Percentiles rank a stretch among this genome's conserved stretches.
These are phyloP conservation scores for Nematostella vectensis DNA, from an alignment of 92 coral and sea anemone species.

Conservation along the genomic window DNA sequence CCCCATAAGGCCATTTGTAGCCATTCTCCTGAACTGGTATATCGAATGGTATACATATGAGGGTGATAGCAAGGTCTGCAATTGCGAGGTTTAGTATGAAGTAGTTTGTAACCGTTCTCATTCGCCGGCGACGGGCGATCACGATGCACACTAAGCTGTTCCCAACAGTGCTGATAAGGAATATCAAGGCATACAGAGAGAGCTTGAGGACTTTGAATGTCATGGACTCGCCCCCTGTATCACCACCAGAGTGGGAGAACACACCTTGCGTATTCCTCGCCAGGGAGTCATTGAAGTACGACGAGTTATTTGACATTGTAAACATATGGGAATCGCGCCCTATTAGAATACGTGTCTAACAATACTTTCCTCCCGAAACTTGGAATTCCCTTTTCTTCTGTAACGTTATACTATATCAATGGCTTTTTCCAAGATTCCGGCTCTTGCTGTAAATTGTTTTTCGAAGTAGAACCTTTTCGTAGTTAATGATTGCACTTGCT, in stretches of 20 bases:
- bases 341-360: too few relatives aligned
- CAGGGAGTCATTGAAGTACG: not conserved
- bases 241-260: too few relatives aligned
- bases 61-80: conserved; percentile 82
- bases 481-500: too few relatives aligned
- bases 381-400: too few relatives aligned
- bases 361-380: too few relatives aligned
- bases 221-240: conserved; percentile 44
- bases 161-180: conserved; percentile 77
- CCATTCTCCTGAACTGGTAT: conserved; percentile 82
- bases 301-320: not conserved
- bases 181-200: conserved; percentile 72
- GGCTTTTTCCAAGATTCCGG: too few relatives aligned
- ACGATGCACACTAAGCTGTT: conserved; percentile 84
- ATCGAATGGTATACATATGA: conserved; percentile 88
- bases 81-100: conserved; percentile 89
- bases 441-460: too few relatives aligned
- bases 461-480: too few relatives aligned
- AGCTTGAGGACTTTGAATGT: conserved; percentile 67
- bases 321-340: too few relatives aligned
- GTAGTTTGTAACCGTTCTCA: conserved; percentile 90
- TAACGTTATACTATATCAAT: too few relatives aligned
- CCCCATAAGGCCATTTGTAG: conserved; percentile 84
- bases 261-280: not conserved
- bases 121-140: conserved; percentile 73